Conservation (phyloP, 2,113 vertebrate genomes). For the Cisticola juncidis region DNA sequence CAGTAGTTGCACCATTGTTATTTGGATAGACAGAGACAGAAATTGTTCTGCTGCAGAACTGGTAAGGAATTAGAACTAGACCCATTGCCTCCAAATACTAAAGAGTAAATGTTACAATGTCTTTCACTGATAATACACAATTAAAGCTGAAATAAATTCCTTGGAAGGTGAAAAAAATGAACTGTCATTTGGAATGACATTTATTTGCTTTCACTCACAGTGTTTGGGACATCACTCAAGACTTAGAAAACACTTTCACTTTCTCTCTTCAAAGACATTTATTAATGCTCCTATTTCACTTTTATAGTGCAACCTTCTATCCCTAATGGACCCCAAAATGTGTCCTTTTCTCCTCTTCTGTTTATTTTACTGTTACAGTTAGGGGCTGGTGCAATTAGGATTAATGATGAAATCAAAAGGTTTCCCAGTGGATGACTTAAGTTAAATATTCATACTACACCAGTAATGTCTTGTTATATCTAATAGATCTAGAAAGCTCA, state of each 20-base stretch:
- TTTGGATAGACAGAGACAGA: neutral
- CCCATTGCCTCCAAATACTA: neutral
- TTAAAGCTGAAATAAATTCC: neutral
- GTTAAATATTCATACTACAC: neutral
- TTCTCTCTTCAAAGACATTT: neutral
- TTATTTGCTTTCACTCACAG: neutral
- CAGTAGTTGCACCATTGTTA: neutral
- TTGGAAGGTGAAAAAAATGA: neutral
- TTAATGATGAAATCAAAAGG: conserved; percentile 28
- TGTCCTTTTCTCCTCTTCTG: neutral
- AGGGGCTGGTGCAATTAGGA: conserved; percentile 21
- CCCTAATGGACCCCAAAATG: neutral
- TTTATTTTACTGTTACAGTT: conserved; percentile 1
- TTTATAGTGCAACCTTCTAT: neutral
- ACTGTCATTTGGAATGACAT: neutral
- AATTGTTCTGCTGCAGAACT: neutral
- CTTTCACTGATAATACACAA: neutral
- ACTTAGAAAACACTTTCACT: neutral
- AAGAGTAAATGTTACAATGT: neutral
- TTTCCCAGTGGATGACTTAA: neutral
- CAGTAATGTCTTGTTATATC: neutral
- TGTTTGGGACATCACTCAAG: neutral
- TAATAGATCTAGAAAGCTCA: conserved; percentile 12
- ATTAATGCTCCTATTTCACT: neutral
- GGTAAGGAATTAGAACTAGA: neutral